phyloP scores from a whole-genome alignment of 1,140 invertebrate species.

The Hesperophylax magnus region DNA sequence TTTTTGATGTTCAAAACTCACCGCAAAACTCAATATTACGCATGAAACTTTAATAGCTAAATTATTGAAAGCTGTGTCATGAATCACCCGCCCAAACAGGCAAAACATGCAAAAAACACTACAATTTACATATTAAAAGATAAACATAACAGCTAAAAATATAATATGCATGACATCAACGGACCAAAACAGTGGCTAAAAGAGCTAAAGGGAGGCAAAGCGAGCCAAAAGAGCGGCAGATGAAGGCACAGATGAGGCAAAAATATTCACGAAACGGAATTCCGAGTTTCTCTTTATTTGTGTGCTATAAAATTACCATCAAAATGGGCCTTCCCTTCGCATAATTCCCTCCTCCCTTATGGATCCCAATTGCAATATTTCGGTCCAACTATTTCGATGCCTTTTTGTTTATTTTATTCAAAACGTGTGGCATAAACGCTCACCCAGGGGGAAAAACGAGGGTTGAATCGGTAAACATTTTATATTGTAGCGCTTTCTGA shows the following conservation, averaged over 20 bases:
- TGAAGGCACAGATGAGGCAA: background rate
- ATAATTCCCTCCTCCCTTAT: constrained; percentile 22
- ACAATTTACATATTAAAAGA: too few relatives aligned
- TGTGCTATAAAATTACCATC: constrained; percentile 38
- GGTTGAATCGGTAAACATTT: too few relatives aligned
- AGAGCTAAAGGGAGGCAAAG: background rate
- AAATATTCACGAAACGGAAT: constrained; percentile 16
- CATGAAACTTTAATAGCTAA: too few relatives aligned
- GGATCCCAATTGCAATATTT: constrained; percentile 31
- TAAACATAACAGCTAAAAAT: too few relatives aligned
- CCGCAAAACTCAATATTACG: too few relatives aligned
- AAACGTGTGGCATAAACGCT: background rate
- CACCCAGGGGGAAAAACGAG: background rate
- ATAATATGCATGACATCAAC: too few relatives aligned
- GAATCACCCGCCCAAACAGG: too few relatives aligned
- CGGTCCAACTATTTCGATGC: background rate
- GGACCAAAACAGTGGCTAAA: too few relatives aligned
- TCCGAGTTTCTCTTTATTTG: constrained; percentile 36
- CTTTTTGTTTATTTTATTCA: constrained; percentile 37
- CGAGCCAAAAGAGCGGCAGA: background rate
- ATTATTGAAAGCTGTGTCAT: too few relatives aligned
- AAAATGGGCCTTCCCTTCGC: constrained; percentile 12
- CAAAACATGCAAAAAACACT: too few relatives aligned
- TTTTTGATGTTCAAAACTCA: too few relatives aligned
- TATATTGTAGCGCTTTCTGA: too few relatives aligned